phyloP scores from a whole-genome alignment of 2,113 vertebrate species.

The Otolemur garnettii region DNA sequence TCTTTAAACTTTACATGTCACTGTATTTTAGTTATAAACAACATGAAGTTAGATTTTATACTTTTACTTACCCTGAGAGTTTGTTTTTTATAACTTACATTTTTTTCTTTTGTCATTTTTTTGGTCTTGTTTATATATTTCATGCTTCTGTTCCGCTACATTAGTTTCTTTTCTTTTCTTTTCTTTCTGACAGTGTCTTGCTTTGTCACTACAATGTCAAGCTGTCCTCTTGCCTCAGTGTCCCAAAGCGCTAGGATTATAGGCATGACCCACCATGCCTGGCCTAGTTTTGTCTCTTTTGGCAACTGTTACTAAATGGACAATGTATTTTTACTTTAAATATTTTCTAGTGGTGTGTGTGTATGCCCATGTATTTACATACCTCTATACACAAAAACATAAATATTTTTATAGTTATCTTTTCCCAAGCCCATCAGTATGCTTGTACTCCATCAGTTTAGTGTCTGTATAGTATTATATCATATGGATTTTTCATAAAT shows the following conservation, averaged over 20 bases:
- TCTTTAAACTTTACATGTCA: constrained; percentile 11
- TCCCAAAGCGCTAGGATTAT: too few relatives aligned
- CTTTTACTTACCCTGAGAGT: constrained; percentile 36
- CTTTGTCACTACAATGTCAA: too few relatives aligned
- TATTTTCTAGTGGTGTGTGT: constrained; percentile 23
- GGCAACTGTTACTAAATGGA: not conserved
- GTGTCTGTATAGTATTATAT: not conserved
- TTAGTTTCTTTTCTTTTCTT: not conserved
- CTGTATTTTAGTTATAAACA: constrained; percentile 4
- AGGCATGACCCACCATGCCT: too few relatives aligned
- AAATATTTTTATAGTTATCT: not conserved
- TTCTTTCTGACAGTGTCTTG: too few relatives aligned
- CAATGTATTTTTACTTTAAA: constrained; percentile 14
- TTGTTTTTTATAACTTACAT: constrained; percentile 49
- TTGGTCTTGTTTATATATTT: constrained; percentile 14
- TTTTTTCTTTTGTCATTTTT: constrained; percentile 29
- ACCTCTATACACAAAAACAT: not conserved
- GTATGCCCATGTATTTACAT: not conserved
- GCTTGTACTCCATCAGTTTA: constrained; percentile 10
- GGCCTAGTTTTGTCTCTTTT: constrained; percentile 14
- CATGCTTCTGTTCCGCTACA: not conserved
- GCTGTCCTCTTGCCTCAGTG: too few relatives aligned
- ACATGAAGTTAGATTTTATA: not conserved
- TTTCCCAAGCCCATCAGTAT: not conserved
- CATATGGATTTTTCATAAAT: not conserved